These are phyloP conservation scores for Muscina levida DNA, from an alignment of 2,888 invertebrate species.

Conservation along the genomic window DNA sequence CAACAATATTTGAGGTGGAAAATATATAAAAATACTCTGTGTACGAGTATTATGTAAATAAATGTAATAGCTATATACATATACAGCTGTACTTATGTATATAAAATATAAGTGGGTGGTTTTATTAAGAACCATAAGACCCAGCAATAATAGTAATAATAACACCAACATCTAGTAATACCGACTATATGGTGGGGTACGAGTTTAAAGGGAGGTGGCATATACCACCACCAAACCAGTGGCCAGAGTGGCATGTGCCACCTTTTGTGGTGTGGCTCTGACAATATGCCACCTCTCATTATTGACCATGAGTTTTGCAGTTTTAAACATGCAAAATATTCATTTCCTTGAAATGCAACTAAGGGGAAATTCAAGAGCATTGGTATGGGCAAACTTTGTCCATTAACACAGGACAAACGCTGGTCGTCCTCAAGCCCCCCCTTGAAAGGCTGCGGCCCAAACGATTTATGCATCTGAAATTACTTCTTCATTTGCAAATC, in stretches of 20 bases:
- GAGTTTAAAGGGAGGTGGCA: background rate
- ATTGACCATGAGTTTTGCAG: conserved; percentile 63
- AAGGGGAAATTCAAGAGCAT: background rate
- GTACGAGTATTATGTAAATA: conserved; percentile 15
- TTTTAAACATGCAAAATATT: conserved; percentile 63
- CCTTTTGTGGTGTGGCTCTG: background rate
- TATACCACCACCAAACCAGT: background rate
- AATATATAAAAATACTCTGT: too few species aligned
- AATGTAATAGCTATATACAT: conserved; percentile 1
- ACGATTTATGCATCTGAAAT: conserved; percentile 30
- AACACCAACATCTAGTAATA: background rate
- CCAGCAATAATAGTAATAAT: background rate
- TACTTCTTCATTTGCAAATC: conserved; percentile 27
- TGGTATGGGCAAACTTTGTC: conserved; percentile 4
- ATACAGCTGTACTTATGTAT: conserved; percentile 9
- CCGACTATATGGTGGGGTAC: too few species aligned
- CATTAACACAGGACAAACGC: background rate
- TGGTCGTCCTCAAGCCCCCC: too few species aligned
- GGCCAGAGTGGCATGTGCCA: background rate
- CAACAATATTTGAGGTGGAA: conserved; percentile 8
- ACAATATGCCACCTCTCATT: conserved; percentile 52
- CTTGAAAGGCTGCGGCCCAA: too few species aligned
- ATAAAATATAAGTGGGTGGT: conserved; percentile 44
- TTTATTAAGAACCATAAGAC: conserved; percentile 41
- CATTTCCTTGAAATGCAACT: conserved; percentile 57